Percentiles rank a stretch among this genome's conserved stretches.
Evolutionary conservation across 1,140 invertebrate genomes (phyloP).

Genomic region (Luehdorfia chinensis): DNA sequence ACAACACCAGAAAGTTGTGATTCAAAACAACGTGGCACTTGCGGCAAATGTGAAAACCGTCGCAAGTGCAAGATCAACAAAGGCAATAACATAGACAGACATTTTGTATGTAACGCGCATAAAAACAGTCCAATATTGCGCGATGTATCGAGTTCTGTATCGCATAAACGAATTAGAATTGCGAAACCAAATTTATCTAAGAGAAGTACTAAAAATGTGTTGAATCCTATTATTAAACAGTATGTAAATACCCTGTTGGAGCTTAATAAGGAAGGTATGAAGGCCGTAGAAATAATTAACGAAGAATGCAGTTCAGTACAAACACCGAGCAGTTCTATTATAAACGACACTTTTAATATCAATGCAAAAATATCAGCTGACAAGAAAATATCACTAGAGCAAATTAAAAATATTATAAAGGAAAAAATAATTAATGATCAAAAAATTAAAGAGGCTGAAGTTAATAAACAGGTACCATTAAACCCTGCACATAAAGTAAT

Average conservation of each 20-base stretch:
- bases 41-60: conserved; percentile 6
- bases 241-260: conserved; percentile 74
- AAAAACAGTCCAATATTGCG: not conserved
- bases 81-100: too few species aligned
- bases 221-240: conserved; percentile 60
- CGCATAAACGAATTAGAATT: conserved; percentile 3
- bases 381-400: conserved; percentile 57
- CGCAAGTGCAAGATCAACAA: conserved; percentile 20
- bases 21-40: not conserved
- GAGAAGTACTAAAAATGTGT: conserved; percentile 18
- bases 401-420: conserved; percentile 56
- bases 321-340: conserved; percentile 75
- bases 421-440: conserved; percentile 43
- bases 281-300: conserved; percentile 69
- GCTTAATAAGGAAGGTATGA: conserved; percentile 71
- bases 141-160: not conserved
- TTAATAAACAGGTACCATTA: conserved; percentile 16
- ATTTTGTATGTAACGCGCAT: not conserved
- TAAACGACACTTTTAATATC: conserved; percentile 59
- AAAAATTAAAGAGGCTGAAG: conserved; percentile 5
- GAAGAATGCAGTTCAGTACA: conserved; percentile 73
- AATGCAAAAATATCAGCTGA: conserved; percentile 22
- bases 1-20: conserved; percentile 5
- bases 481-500: conserved; percentile 18
- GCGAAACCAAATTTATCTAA: not conserved